Evolutionary conservation across 2,888 invertebrate species (phyloP), one percentile per base, ranked within the genome.

Genomic region (Teleiodes luculella): DNA sequence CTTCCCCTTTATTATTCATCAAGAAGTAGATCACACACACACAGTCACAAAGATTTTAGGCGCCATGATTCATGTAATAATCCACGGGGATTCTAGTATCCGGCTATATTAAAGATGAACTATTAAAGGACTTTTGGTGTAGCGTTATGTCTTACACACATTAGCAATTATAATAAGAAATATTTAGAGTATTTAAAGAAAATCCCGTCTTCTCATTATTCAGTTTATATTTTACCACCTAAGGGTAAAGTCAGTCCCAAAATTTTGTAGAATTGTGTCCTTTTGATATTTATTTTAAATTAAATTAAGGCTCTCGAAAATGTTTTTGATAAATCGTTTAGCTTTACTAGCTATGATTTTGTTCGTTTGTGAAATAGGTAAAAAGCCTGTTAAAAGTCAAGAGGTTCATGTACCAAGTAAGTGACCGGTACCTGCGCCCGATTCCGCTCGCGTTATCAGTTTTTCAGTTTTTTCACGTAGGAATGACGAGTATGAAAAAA

Each of bases 391-490:
- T 1, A 69, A 60, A 45, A 76, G 79, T 11, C 78, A 85, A 57
- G 86, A 86, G 70, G 67, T 87, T 20, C 76, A 80, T 57, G 57
- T 83, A 46, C 73, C 77, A 28, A 49, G 49, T 49, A 37, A 49
- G 49, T 49, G 13, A n/a, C n/a, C n/a, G n/a, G n/a, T n/a, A n/a
- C n/a, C n/a, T n/a, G n/a, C n/a, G n/a, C n/a, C n/a, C n/a, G n/a
- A n/a, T n/a, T n/a, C n/a, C n/a, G n/a, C n/a, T n/a, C n/a, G n/a
- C n/a, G n/a, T n/a, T n/a, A n/a, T n/a, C n/a, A n/a, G n/a, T n/a
- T n/a, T n/a, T n/a, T n/a, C n/a, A n/a, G n/a, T n/a, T n/a, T n/a
- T n/a, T n/a, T n/a, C n/a, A n/a, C n/a, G n/a, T n/a, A n/a, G n/a
- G n/a, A n/a, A n/a, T n/a, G n/a, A n/a, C n/a, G n/a, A n/a, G n/a